Evolutionary conservation across 2,888 invertebrate species (phyloP), one percentile per base, ranked within the genome.

Genomic region (Silvanus unidentatus): DNA sequence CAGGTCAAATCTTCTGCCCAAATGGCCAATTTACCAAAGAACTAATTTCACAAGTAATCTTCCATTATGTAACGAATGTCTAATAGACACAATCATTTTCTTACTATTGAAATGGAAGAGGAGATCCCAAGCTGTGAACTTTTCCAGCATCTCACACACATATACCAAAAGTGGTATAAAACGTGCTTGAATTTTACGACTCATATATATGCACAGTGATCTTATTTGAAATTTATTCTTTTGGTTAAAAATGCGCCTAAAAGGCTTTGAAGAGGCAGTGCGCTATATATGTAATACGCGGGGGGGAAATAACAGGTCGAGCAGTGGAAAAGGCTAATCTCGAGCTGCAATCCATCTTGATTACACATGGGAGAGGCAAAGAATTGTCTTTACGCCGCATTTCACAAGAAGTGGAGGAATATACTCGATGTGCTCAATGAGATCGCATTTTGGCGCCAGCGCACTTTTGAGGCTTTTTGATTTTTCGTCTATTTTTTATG

Each of bases 321-420:
- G 48, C 40, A 54, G 58, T 55, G 53, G 60, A 64, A n/a, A 57
- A 60, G 64, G 62, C 66, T 66, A 66, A 65, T 66, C 66, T 66
- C 61, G 61, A 63, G 61, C 59, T 60, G 64, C 66, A 66, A 68
- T 68, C 65, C 65, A 66, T 68, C 66, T 66, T 66, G 68, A 68
- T 68, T 66, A 66, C 65, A 68, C 65, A 64, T 63, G 66, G 64
- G 63, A 66, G 62, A 59, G 59, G 57, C 58, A 55, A 58, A 56
- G 46, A 43, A 50, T 49, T 55, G 55, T 60, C 60, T 59, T 62
- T 57, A 59, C 62, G 59, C 58, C 59, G 60, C 62, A 63, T 63
- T 64, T 62, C 59, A 59, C 59, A 59, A 62, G 59, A 60, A 58
- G 57, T 59, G 54, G 59, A 60, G 52, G 57, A 60, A 58, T 55